Conservation (phyloP, 53 echinoderm and acorn worm species). For the Actinopyga echinites region DNA sequence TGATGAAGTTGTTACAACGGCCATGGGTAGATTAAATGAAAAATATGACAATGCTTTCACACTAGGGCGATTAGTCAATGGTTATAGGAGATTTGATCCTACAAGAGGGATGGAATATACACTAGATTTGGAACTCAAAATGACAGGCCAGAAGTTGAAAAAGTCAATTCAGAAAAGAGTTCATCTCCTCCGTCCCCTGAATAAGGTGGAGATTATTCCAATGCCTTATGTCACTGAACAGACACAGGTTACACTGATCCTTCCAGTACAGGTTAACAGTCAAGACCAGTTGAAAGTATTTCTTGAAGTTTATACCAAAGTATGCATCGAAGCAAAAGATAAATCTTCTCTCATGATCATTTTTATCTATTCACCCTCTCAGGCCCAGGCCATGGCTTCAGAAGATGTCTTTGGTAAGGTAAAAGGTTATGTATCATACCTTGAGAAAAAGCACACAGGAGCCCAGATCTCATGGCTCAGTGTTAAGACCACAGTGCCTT, state of each 20-base stretch:
- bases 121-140: conserved; percentile 85
- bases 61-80: conserved; percentile 83
- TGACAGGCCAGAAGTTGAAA: conserved; percentile 71
- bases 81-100: conserved; percentile 92
- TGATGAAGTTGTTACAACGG: conserved; percentile 87
- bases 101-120: conserved; percentile 96
- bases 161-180: conserved; percentile 86
- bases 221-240: conserved; percentile 99
- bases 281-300: conserved; percentile 89
- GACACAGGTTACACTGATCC: conserved; percentile 79
- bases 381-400: conserved; percentile 78
- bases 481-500: conserved; percentile 87
- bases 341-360: conserved; percentile 93
- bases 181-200: conserved; percentile 82
- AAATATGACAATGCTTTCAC: conserved; percentile 88
- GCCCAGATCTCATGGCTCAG: conserved; percentile 91
- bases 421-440: conserved; percentile 78
- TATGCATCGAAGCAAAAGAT: conserved; percentile 87
- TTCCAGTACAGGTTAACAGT: conserved; percentile 78
- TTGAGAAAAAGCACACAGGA: conserved; percentile 77
- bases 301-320: conserved; percentile 79
- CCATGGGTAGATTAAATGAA: conserved; percentile 84
- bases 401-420: conserved; percentile 83
- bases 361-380: conserved; percentile 87
- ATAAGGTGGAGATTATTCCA: conserved; percentile 88